Percentiles rank a stretch among this genome's conserved stretches.
Evolutionary conservation across 2,797 vertebrate species (phyloP).

Genomic region (Sebastes reedi): DNA sequence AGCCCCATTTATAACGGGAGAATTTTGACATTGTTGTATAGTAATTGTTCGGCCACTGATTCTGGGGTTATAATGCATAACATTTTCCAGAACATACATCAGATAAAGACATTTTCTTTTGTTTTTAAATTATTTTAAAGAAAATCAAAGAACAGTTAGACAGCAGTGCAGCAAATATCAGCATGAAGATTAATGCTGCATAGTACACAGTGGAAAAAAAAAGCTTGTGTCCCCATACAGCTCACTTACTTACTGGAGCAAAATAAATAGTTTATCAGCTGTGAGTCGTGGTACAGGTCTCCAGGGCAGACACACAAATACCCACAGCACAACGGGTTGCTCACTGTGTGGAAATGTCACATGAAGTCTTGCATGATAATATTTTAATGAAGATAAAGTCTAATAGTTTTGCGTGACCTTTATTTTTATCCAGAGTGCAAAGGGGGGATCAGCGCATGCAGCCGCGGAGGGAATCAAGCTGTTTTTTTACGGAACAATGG

Average conservation of each 20-base stretch:
- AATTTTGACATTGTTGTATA: no score
- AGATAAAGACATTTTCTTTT: not conserved
- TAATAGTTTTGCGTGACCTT: conserved; percentile 42
- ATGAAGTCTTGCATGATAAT: conserved; percentile 46
- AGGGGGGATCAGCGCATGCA: not conserved
- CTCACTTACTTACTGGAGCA: not conserved
- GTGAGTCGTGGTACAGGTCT: not conserved
- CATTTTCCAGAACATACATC: not conserved
- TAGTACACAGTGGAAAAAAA: not conserved
- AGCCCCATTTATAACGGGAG: no score
- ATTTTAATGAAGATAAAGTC: conserved; percentile 51
- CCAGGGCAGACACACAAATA: conserved; percentile 24
- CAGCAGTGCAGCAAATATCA: not conserved
- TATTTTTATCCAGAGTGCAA: not conserved
- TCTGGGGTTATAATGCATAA: no score
- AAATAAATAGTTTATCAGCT: conserved; percentile 22
- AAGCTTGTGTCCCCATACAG: not conserved
- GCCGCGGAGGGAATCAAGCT: not conserved
- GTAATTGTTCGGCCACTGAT: no score
- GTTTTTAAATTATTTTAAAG: not conserved
- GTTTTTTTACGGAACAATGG: not conserved
- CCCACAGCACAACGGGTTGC: conserved; percentile 6
- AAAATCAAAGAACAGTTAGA: not conserved
- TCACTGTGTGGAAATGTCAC: conserved; percentile 46
- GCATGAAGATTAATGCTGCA: not conserved